Percentiles rank a stretch among this genome's conserved stretches.
These are phyloP conservation scores for Anoplolepis gracilipes DNA, from an alignment of 1,140 invertebrate species.

Conservation along the genomic window DNA sequence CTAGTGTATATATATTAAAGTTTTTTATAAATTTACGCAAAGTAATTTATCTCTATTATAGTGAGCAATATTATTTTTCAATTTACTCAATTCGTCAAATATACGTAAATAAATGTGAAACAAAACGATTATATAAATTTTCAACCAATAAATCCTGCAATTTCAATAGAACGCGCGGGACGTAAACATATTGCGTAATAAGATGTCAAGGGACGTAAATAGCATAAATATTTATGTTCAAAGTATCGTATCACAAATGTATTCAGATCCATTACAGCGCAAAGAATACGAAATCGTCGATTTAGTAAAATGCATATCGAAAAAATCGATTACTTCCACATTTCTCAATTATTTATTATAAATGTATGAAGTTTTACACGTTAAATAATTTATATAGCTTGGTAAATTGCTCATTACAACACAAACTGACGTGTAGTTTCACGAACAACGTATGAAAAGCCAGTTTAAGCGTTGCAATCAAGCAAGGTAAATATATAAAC, in stretches of 20 bases:
- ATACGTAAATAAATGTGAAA: background rate
- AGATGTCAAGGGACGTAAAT: background rate
- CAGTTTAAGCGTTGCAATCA: background rate
- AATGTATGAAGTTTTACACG: background rate
- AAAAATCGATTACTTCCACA: background rate
- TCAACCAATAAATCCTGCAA: background rate
- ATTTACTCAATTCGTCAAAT: background rate
- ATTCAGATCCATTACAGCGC: background rate
- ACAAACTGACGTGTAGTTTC: too few species aligned
- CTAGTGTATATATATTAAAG: too few species aligned
- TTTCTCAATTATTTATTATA: slow-evolving; percentile 2
- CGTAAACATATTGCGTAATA: slow-evolving; percentile 15
- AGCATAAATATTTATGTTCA: background rate
- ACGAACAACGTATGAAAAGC: background rate
- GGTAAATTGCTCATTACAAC: slow-evolving; percentile 4
- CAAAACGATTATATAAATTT: background rate
- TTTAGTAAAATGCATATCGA: too few species aligned
- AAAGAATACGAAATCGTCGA: background rate
- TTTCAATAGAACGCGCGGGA: background rate
- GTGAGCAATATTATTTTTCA: background rate
- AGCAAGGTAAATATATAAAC: slow-evolving; percentile 22
- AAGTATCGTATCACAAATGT: background rate
- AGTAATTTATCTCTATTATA: background rate
- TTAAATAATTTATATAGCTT: background rate
- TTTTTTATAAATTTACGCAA: background rate